These are phyloP conservation scores for Dendrolimus punctatus DNA, from an alignment of 1,140 invertebrate species.

Conservation along the genomic window DNA sequence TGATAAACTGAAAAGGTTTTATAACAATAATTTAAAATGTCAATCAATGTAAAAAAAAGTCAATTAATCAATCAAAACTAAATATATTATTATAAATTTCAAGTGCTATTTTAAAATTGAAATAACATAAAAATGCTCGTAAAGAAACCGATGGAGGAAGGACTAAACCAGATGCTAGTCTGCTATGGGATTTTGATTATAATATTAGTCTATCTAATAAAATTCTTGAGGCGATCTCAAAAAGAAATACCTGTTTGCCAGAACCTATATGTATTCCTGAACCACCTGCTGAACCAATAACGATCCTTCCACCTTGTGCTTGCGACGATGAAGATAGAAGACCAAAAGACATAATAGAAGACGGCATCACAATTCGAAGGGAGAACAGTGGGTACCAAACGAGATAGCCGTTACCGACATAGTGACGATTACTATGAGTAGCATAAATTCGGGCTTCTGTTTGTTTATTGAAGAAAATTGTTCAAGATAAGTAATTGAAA, in stretches of 20 bases:
- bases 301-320: too few species aligned
- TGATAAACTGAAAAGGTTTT: too few species aligned
- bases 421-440: conserved; percentile 2
- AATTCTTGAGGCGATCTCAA: conserved; percentile 10
- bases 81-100: too few species aligned
- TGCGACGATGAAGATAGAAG: conserved; percentile 5
- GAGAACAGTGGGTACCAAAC: conserved; percentile 9
- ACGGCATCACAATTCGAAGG: conserved; percentile 7
- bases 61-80: too few species aligned
- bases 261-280: neutral
- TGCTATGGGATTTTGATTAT: conserved; percentile 14
- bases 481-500: neutral
- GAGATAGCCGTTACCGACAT: neutral
- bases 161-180: too few species aligned
- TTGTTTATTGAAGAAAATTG: conserved; percentile 1
- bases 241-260: neutral
- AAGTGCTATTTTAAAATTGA: too few species aligned
- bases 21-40: too few species aligned
- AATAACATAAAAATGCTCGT: too few species aligned
- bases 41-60: too few species aligned
- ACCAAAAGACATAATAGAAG: conserved; percentile 6
- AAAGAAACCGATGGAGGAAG: too few species aligned
- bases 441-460: neutral
- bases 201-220: conserved; percentile 14
- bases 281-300: neutral